phyloP scores from a whole-genome alignment of 2,113 vertebrate genomes.

The Nerophis ophidion region DNA sequence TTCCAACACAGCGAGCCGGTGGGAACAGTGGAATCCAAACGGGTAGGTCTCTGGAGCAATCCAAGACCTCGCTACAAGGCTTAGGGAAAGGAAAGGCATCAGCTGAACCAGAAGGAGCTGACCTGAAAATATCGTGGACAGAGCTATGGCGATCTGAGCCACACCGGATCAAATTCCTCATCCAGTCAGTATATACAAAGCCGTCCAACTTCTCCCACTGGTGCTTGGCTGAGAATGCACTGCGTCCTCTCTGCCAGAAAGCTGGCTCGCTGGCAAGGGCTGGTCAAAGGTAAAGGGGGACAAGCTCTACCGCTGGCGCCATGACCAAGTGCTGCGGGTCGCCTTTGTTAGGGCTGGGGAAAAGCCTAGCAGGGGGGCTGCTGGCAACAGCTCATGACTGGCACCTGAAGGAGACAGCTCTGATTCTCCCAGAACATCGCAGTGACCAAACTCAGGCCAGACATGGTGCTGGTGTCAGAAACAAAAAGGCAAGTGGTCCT shows the following conservation, averaged over 20 bases:
- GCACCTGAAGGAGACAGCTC: background rate
- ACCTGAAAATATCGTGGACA: background rate
- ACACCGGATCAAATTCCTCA: background rate
- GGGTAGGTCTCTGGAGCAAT: background rate
- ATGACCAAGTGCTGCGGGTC: background rate
- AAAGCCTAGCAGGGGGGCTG: background rate
- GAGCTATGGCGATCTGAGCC: background rate
- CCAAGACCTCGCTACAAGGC: background rate
- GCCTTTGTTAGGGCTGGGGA: background rate
- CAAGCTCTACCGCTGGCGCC: background rate
- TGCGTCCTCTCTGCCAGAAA: background rate
- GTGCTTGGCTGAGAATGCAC: background rate
- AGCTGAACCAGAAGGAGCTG: background rate
- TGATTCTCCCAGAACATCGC: background rate
- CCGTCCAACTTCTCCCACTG: background rate
- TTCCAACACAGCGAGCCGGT: background rate
- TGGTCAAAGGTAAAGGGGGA: background rate
- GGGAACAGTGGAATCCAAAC: background rate
- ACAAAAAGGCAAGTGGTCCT: background rate
- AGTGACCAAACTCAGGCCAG: background rate
- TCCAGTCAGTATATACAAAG: background rate
- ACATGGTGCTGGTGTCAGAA: background rate
- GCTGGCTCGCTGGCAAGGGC: background rate
- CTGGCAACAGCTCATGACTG: background rate
- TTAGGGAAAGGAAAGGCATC: background rate